These are phyloP conservation scores for Glyphotaelius pellucidus DNA, from an alignment of 2,888 invertebrate genomes.

Conservation along the genomic window DNA sequence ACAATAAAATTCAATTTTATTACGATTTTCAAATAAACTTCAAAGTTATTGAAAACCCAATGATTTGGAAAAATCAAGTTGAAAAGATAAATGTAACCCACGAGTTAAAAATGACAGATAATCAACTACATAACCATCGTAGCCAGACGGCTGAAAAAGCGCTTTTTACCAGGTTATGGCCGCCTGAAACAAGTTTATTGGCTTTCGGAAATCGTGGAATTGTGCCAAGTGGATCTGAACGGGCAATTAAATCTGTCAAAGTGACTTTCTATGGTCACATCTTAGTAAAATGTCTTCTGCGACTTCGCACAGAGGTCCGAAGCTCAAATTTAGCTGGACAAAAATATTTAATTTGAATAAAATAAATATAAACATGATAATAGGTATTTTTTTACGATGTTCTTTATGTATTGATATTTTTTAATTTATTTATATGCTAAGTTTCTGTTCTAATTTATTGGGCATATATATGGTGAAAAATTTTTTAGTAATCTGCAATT, in stretches of 20 bases:
- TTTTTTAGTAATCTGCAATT: too few species aligned
- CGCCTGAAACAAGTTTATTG: slow-evolving; percentile 25
- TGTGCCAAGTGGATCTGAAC: slow-evolving; percentile 8
- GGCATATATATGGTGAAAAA: too few species aligned
- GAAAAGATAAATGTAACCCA: neutral
- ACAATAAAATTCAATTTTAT: neutral
- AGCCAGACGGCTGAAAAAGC: neutral
- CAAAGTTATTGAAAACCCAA: neutral
- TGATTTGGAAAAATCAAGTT: neutral
- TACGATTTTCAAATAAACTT: neutral
- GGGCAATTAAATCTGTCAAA: slow-evolving; percentile 43
- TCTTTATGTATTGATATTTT: too few species aligned
- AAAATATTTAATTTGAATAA: neutral
- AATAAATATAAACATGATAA: too few species aligned
- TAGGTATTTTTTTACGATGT: too few species aligned
- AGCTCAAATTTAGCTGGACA: neutral
- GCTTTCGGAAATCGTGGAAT: slow-evolving; percentile 16
- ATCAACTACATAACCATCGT: neutral
- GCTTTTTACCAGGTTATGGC: neutral
- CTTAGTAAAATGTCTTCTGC: neutral
- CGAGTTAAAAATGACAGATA: neutral
- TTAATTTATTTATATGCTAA: too few species aligned
- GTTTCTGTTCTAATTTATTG: too few species aligned
- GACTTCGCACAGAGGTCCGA: neutral
- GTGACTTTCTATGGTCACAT: slow-evolving; percentile 26